phyloP scores from a whole-genome alignment of 2,797 vertebrate genomes.

The Tenualosa ilisha region DNA sequence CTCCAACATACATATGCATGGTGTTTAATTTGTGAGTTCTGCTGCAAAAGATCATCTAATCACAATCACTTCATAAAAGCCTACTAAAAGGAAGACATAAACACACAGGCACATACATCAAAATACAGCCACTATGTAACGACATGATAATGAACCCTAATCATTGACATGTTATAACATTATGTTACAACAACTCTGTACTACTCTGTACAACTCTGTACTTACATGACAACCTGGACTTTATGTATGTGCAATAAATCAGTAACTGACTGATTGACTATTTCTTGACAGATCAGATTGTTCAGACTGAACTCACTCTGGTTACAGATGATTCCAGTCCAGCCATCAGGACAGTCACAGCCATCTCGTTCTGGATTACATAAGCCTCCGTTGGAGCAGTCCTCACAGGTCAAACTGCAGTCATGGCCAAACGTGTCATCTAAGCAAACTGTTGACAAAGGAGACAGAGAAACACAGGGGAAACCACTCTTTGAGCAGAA shows the following conservation, averaged over 20 bases:
- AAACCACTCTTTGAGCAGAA: not conserved
- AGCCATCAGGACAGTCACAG: constrained; percentile 75
- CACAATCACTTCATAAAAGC: not conserved
- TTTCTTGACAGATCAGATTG: not conserved
- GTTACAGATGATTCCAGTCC: constrained; percentile 79
- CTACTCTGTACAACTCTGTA: not conserved
- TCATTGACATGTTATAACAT: not conserved
- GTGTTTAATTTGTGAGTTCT: not conserved
- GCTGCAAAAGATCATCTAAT: not conserved
- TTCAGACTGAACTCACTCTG: constrained; percentile 70
- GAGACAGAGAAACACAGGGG: not conserved
- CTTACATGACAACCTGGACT: not conserved
- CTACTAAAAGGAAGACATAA: not conserved
- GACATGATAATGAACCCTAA: not conserved
- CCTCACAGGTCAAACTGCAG: constrained; percentile 80
- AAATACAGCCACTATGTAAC: not conserved
- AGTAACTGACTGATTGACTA: not conserved
- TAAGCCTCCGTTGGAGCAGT: constrained; percentile 74
- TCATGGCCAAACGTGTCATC: constrained; percentile 78
- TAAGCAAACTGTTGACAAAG: constrained; percentile 75
- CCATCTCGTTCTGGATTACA: constrained; percentile 63
- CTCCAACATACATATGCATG: not conserved
- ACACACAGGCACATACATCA: not conserved
- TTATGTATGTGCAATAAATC: not conserved
- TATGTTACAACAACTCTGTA: not conserved